Percentiles rank a stretch among this genome's conserved stretches.
These are phyloP conservation scores for Ephialtes manifestator DNA, from an alignment of 2,888 invertebrate species.

Conservation along the genomic window DNA sequence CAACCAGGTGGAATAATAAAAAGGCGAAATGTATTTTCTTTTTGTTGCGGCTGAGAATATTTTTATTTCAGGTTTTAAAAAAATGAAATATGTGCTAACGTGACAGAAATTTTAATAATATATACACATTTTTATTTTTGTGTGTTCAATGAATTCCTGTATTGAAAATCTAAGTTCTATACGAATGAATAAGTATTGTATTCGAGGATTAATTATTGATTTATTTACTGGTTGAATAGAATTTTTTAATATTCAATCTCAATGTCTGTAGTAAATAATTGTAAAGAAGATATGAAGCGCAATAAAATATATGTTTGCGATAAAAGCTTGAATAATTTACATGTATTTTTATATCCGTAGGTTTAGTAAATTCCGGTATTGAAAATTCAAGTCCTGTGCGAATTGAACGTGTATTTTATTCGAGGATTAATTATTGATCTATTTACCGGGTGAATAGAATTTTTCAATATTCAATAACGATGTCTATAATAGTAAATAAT, in stretches of 20 bases:
- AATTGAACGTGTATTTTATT: neutral
- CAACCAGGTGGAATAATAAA: too few relatives aligned
- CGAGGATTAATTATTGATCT: constrained; percentile 16
- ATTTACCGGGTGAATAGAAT: neutral
- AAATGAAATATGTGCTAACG: too few relatives aligned
- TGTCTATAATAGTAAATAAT: constrained; percentile 31
- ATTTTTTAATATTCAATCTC: constrained; percentile 7
- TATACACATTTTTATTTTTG: too few relatives aligned
- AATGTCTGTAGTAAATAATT: constrained; percentile 21
- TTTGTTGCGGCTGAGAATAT: too few relatives aligned
- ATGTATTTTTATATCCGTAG: neutral
- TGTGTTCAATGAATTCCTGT: neutral
- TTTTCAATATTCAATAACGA: constrained; percentile 20
- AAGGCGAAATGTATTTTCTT: neutral
- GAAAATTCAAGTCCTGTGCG: neutral
- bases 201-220: neutral
- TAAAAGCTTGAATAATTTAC: neutral
- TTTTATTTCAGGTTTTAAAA: too few relatives aligned
- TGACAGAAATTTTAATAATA: too few relatives aligned
- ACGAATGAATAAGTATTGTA: neutral
- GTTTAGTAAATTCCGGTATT: neutral
- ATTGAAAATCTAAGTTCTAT: too few relatives aligned
- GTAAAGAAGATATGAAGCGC: constrained; percentile 36
- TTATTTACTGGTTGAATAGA: neutral
- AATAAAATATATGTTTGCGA: neutral